These are phyloP conservation scores for Drymodes brunneopygia DNA, from an alignment of 2,113 vertebrate species.

Conservation along the genomic window DNA sequence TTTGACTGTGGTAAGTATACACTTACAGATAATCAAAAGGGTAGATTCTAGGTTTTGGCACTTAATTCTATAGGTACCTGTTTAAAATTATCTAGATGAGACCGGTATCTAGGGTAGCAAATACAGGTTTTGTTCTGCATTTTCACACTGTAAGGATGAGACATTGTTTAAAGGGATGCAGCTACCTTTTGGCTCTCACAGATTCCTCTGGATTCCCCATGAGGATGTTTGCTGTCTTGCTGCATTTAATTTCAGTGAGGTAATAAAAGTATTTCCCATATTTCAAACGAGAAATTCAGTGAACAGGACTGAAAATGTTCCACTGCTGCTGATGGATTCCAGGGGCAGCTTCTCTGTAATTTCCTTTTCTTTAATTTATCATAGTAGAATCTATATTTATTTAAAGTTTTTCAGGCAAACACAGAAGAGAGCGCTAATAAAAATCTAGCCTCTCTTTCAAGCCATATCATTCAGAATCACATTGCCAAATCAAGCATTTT, in stretches of 20 bases:
- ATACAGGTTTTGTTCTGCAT: neutral
- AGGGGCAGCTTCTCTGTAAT: neutral
- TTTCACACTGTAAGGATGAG: neutral
- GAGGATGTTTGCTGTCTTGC: neutral
- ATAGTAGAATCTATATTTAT: neutral
- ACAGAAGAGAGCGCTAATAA: neutral
- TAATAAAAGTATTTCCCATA: neutral
- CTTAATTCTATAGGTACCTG: neutral
- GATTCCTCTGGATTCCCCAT: neutral
- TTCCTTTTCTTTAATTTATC: neutral
- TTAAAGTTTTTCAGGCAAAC: neutral
- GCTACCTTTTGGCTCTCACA: neutral
- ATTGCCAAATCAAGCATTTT: neutral
- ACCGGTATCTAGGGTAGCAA: neutral
- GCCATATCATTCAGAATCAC: neutral
- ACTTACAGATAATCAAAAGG: neutral
- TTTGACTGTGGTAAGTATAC: neutral
- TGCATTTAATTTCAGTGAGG: neutral
- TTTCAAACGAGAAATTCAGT: neutral
- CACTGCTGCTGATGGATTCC: neutral
- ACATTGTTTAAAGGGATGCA: neutral
- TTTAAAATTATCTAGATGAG: neutral
- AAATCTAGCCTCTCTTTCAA: neutral
- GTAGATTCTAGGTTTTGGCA: neutral
- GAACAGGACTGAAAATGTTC: neutral